Evolutionary conservation across 2,113 vertebrate species (phyloP).

Genomic region (Craseonycteris thonglongyai): DNA sequence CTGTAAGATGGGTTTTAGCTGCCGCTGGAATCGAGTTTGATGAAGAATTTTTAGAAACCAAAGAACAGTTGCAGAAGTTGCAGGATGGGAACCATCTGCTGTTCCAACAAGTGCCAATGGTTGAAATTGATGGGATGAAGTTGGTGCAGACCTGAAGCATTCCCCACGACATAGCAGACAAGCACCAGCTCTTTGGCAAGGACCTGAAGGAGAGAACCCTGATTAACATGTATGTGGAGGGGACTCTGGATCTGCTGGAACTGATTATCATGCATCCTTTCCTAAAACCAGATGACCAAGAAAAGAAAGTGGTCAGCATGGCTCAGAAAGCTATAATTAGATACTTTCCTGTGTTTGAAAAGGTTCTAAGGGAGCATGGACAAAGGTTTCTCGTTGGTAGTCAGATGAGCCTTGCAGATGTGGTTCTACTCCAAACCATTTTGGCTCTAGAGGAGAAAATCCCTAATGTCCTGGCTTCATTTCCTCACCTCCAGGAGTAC

Average conservation of each 20-base stretch:
- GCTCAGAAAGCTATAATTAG: conserved; percentile 81
- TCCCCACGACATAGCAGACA: conserved; percentile 89
- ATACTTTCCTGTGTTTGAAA: conserved; percentile 90
- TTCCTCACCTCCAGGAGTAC: conserved; percentile 87
- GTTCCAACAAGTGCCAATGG: conserved; percentile 91
- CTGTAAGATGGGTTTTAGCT: conserved; percentile 88
- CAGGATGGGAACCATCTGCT: conserved; percentile 83
- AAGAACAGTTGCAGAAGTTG: too few relatives aligned
- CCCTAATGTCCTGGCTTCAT: conserved; percentile 79
- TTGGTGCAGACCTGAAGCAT: conserved; percentile 90
- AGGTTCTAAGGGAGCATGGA: conserved; percentile 77
- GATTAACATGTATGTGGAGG: conserved; percentile 90
- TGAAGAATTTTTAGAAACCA: too few relatives aligned
- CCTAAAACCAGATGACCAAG: conserved; percentile 67
- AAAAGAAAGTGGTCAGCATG: conserved; percentile 74
- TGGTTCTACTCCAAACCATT: conserved; percentile 86
- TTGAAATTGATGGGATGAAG: conserved; percentile 94
- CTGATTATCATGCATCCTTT: conserved; percentile 82
- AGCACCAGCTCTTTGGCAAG: conserved; percentile 89
- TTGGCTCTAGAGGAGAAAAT: conserved; percentile 89
- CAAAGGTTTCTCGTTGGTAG: conserved; percentile 85
- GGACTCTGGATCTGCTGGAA: conserved; percentile 83
- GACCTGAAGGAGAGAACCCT: conserved; percentile 86
- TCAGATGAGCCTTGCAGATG: conserved; percentile 85
- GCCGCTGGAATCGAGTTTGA: conserved; percentile 87